Evolutionary conservation across 2,113 vertebrate species (phyloP).

Genomic region (Donacobius atricapilla): DNA sequence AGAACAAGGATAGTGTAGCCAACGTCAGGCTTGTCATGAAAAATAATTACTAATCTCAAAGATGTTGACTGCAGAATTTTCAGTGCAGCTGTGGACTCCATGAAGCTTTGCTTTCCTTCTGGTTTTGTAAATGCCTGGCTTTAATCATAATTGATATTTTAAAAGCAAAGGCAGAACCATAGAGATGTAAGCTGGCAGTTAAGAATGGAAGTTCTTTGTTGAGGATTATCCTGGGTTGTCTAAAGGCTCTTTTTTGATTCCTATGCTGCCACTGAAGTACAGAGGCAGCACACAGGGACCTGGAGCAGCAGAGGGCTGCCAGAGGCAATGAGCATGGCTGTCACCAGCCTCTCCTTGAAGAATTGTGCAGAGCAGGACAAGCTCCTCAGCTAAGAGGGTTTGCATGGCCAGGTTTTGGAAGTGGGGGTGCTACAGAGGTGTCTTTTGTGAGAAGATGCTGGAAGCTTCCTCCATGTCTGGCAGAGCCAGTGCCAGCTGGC

Average conservation of each 20-base stretch:
- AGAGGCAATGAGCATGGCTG: neutral
- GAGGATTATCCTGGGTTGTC: neutral
- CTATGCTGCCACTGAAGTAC: fast-evolving
- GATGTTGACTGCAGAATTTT: neutral
- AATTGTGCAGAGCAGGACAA: neutral
- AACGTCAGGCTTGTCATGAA: neutral
- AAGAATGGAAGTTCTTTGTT: neutral
- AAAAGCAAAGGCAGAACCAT: neutral
- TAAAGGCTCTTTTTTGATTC: neutral
- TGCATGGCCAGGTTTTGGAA: neutral
- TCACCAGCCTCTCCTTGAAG: neutral
- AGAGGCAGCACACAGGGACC: neutral
- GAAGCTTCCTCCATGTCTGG: neutral
- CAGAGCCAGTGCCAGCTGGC: neutral
- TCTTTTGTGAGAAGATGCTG: neutral
- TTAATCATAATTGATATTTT: neutral
- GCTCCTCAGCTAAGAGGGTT: neutral
- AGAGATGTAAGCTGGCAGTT: neutral
- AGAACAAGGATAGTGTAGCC: neutral
- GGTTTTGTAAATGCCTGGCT: neutral
- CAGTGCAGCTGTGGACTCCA: neutral
- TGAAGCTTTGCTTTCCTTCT: neutral
- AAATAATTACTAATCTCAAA: neutral
- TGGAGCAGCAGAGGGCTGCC: neutral
- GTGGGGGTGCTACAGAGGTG: too few species aligned